Percentiles rank a stretch among this genome's conserved stretches.
phyloP scores from a whole-genome alignment of 2,797 vertebrate genomes.

The Aulostomus chinensis region DNA sequence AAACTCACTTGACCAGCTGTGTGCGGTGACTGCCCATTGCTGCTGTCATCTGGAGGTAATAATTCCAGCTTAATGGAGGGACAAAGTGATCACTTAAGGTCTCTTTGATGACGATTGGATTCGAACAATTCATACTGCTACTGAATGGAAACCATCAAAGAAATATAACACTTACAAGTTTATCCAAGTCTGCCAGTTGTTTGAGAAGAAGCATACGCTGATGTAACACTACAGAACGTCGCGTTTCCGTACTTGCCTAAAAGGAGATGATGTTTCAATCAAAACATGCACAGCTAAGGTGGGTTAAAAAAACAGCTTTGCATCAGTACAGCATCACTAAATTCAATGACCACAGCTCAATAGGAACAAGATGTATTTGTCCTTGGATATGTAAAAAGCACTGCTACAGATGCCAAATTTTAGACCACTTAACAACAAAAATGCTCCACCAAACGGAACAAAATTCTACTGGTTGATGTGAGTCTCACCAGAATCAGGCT shows the following conservation, averaged over 20 bases:
- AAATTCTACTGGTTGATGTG: neutral
- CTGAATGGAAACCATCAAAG: too few species aligned
- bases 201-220: conserved; percentile 51
- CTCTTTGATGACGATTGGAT: neutral
- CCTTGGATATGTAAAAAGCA: too few species aligned
- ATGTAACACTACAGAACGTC: conserved; percentile 36
- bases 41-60: conserved; percentile 22
- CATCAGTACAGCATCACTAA: too few species aligned
- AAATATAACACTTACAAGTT: conserved; percentile 48
- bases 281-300: too few species aligned
- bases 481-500: conserved; percentile 45
- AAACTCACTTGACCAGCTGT: conserved; percentile 11
- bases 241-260: conserved; percentile 25
- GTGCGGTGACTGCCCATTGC: neutral
- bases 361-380: too few species aligned
- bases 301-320: too few species aligned
- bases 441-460: neutral
- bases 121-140: neutral
- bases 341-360: too few species aligned
- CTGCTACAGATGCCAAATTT: too few species aligned
- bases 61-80: conserved; percentile 40
- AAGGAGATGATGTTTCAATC: conserved; percentile 2
- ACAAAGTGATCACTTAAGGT: neutral
- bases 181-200: conserved; percentile 55
- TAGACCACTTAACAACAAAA: too few species aligned